A percentile compares a stretch with the other conserved stretches of the same genome.
phyloP scores from a whole-genome alignment of 2,888 invertebrate species.

The Brassicogethes aeneus region DNA sequence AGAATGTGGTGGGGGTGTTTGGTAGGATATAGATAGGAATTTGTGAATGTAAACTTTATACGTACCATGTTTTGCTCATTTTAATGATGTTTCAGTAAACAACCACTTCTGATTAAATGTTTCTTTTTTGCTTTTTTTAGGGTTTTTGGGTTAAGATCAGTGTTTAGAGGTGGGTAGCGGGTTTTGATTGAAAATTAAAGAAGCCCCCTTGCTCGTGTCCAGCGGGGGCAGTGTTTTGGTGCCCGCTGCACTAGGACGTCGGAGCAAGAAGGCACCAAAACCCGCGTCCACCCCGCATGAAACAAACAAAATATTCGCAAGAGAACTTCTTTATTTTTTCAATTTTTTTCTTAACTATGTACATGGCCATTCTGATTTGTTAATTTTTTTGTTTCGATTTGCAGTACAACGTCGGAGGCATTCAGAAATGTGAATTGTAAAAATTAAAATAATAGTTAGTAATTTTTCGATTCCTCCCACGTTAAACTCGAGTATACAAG shows the following conservation, averaged over 20 bases:
- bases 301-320: conserved; percentile 37
- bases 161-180: conserved; percentile 31
- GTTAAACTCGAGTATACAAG: no score
- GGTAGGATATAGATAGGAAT: no score
- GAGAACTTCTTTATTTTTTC: conserved; percentile 40
- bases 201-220: conserved; percentile 43
- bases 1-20: no score
- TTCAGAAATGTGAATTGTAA: no score
- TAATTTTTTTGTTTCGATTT: background rate
- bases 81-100: no score
- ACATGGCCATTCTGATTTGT: conserved; percentile 20
- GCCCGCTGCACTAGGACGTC: conserved; percentile 39
- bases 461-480: no score
- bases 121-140: no score
- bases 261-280: conserved; percentile 51
- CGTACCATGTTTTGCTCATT: no score
- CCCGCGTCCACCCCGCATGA: conserved; percentile 39
- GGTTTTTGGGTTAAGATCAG: no score
- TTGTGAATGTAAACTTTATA: no score
- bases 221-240: conserved; percentile 44
- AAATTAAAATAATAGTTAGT: no score
- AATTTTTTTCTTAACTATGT: conserved; percentile 16
- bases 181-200: conserved; percentile 29
- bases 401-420: background rate
- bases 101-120: no score